Evolutionary conservation across 2,797 vertebrate genomes (phyloP).

Genomic region (Pogonophryne albipinna): DNA sequence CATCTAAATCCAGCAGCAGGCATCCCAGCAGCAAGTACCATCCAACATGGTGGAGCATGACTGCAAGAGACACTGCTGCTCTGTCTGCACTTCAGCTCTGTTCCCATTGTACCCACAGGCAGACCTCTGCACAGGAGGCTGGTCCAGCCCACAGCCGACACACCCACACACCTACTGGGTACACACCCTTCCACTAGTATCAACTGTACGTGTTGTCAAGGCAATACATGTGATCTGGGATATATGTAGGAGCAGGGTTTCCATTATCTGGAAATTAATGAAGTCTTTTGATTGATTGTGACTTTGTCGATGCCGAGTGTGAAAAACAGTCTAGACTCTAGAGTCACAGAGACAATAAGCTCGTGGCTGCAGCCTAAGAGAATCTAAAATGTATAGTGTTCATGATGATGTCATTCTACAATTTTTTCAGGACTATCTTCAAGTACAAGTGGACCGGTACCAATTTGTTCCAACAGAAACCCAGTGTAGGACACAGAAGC

Average conservation of each 20-base stretch:
- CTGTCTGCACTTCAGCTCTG: conserved; percentile 52
- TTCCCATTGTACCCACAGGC: conserved; percentile 54
- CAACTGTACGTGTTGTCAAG: conserved; percentile 23
- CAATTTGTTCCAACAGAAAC: no score
- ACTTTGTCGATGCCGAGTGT: no score
- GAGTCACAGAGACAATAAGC: no score
- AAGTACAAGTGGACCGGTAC: no score
- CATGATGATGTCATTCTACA: no score
- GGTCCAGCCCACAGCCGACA: conserved; percentile 61
- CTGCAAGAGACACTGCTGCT: conserved; percentile 60
- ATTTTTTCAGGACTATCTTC: no score
- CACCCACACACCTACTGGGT: conserved; percentile 68
- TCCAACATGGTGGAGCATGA: conserved; percentile 73
- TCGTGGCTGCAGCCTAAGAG: no score
- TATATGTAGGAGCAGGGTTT: not conserved
- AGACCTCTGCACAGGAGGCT: conserved; percentile 55
- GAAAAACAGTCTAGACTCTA: no score
- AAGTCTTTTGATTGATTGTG: no score
- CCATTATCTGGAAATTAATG: no score
- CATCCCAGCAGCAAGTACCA: conserved; percentile 74
- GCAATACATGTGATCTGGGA: conserved; percentile 38
- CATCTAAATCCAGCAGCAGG: conserved; percentile 74
- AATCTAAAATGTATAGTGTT: no score
- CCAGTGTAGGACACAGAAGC: conserved; percentile 18
- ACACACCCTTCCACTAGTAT: conserved; percentile 51